Evolutionary conservation across 2,113 vertebrate species (phyloP).

Genomic region (Lynx canadensis): DNA sequence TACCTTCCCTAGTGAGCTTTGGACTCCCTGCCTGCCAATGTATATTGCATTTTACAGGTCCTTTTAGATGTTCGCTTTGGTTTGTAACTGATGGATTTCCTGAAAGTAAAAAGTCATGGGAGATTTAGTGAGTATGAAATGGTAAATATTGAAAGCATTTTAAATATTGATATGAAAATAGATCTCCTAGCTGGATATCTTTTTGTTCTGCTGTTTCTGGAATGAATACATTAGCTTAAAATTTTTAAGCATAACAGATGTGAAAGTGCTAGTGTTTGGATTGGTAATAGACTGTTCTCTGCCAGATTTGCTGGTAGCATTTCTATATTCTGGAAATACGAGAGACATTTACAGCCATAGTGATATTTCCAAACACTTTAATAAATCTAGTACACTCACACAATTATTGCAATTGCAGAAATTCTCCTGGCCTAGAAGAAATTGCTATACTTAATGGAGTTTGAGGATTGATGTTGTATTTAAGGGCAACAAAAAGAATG

Average conservation of each 20-base stretch:
- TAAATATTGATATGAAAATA: constrained; percentile 65
- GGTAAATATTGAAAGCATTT: constrained; percentile 54
- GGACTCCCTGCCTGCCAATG: constrained; percentile 11
- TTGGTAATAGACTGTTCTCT: constrained; percentile 1
- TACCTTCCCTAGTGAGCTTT: background rate
- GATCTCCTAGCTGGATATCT: constrained; percentile 41
- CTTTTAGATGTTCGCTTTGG: constrained; percentile 30
- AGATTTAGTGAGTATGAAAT: constrained; percentile 67
- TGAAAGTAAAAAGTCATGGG: constrained; percentile 49
- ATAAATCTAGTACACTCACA: background rate
- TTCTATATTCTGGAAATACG: constrained; percentile 31
- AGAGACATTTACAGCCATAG: constrained; percentile 8
- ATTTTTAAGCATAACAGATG: constrained; percentile 49
- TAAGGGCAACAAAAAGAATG: background rate
- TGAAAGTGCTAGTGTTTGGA: constrained; percentile 33
- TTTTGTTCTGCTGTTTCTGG: constrained; percentile 46
- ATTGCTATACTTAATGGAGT: background rate
- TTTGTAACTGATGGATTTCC: constrained; percentile 55
- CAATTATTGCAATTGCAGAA: background rate
- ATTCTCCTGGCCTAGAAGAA: background rate
- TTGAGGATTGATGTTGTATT: background rate
- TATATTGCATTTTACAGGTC: constrained; percentile 35
- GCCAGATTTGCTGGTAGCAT: constrained; percentile 3
- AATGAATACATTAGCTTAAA: constrained; percentile 50
- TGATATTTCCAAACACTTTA: constrained; percentile 27